Conservation (phyloP, 2,888 invertebrate genomes). For the Protonemura montana region DNA sequence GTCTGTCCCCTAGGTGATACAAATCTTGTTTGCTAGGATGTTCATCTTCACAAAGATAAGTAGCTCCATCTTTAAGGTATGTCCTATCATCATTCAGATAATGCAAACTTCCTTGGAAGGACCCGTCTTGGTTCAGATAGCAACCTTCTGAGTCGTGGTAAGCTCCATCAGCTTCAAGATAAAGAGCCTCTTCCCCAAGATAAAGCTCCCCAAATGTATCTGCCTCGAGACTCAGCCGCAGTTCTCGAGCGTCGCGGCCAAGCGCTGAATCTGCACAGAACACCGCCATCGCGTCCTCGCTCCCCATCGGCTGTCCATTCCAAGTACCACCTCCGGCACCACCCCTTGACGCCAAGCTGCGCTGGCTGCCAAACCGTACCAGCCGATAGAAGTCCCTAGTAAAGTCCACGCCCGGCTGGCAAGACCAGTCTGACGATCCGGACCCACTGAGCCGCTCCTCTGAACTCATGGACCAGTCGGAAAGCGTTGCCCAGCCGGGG, state of each 20-base stretch:
- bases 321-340: constrained; percentile 54
- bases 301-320: constrained; percentile 45
- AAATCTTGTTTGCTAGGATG: neutral
- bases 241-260: constrained; percentile 59
- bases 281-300: neutral
- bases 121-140: neutral
- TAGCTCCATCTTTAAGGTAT: neutral
- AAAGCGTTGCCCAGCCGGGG: constrained; percentile 66
- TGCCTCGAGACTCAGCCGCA: constrained; percentile 57
- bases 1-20: neutral
- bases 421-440: constrained; percentile 49
- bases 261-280: neutral
- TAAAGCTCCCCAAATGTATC: neutral
- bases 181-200: neutral
- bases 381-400: constrained; percentile 82
- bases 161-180: neutral
- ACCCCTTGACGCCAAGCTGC: constrained; percentile 74
- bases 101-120: neutral
- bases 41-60: too few relatives aligned
- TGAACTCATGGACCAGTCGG: neutral
- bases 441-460: constrained; percentile 41
- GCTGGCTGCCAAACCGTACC: constrained; percentile 82
- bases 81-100: neutral
- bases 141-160: neutral
- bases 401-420: constrained; percentile 72